These are phyloP conservation scores for Conus ventricosus DNA, from an alignment of 1,140 invertebrate genomes.

Conservation along the genomic window DNA sequence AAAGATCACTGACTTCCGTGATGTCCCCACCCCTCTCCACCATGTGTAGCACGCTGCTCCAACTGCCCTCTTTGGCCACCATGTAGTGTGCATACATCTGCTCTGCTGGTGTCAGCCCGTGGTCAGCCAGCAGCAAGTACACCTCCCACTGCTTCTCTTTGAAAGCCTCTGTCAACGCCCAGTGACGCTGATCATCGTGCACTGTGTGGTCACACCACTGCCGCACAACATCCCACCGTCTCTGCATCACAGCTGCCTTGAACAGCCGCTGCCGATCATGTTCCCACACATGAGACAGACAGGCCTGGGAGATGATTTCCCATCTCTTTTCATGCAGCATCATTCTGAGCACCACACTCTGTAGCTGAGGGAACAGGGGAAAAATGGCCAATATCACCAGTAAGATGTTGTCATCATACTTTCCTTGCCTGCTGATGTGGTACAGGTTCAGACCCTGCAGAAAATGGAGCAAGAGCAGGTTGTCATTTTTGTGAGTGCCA, in stretches of 20 bases:
- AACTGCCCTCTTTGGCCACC: not conserved
- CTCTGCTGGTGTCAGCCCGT: not conserved
- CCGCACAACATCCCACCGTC: not conserved
- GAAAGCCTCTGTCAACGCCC: slow-evolving; percentile 5
- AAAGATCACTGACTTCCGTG: not conserved
- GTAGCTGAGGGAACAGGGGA: not conserved
- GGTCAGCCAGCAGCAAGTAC: not conserved
- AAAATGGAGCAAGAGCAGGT: not conserved
- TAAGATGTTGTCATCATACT: not conserved
- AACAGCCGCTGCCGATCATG: not conserved
- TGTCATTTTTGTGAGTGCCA: not conserved
- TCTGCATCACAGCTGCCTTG: slow-evolving; percentile 18
- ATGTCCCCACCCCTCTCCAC: slow-evolving; percentile 8
- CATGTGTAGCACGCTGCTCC: not conserved
- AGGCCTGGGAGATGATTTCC: not conserved
- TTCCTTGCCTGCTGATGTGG: not conserved
- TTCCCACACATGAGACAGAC: slow-evolving; percentile 13
- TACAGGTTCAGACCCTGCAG: not conserved
- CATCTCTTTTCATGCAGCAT: slow-evolving; percentile 14
- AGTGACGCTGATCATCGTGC: slow-evolving; percentile 4
- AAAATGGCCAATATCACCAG: not conserved
- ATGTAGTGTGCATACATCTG: slow-evolving; percentile 1
- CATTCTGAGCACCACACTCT: not conserved
- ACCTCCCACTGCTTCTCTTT: slow-evolving; percentile 1
- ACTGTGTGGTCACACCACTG: not conserved